Evolutionary conservation across 2,888 invertebrate species (phyloP), one percentile per base, ranked within the genome.

Genomic region (Cheiracanthium punctorium): DNA sequence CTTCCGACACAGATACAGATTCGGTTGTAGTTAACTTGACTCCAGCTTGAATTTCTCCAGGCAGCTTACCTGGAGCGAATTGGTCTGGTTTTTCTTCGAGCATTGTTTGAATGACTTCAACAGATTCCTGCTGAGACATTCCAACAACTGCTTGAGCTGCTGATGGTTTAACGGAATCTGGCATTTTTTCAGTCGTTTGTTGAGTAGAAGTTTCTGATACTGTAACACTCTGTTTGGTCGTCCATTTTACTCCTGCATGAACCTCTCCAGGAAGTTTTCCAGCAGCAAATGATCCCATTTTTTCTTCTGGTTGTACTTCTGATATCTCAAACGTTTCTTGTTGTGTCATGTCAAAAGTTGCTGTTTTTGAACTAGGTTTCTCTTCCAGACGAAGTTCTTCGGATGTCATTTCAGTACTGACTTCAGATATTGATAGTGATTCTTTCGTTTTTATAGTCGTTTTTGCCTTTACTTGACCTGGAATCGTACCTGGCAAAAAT

Each of bases 341-440:
- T 29, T 86, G 81, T n/a, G 88, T 77, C 20, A 88, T 32, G 14
- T 81, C 88, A 33, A 86, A 32, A 70, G 24, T 67, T 48, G 88
- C 88, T 73, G 67, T 67, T 37, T 86, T 76, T 30, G 48, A 71
- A 24, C 32, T 80, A 0, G 87, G 86, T 80, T 73, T 79, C 52
- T 84, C 85, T 41, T 82, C 72, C 14, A 74, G n/a, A 10, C 80
- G 48, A 17, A 88, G 52, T 58, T 88, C 82, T 76, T 52, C 67
- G 0, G 85, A 30, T 8, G 33, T 72, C 43, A 84, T 88, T 65
- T 88, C 85, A 10, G 88, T 65, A 28, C 69, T 87, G 14, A 89
- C 76, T 81, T 89, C 88, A n/a, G 87, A 88, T n/a, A 89, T 82
- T 14, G 77, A 81, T 20, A 90, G 28, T 0, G 89, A 88, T 70